These are phyloP conservation scores for Campopleginae sp. DNA, from an alignment of 2,888 invertebrate species.

Conservation along the genomic window DNA sequence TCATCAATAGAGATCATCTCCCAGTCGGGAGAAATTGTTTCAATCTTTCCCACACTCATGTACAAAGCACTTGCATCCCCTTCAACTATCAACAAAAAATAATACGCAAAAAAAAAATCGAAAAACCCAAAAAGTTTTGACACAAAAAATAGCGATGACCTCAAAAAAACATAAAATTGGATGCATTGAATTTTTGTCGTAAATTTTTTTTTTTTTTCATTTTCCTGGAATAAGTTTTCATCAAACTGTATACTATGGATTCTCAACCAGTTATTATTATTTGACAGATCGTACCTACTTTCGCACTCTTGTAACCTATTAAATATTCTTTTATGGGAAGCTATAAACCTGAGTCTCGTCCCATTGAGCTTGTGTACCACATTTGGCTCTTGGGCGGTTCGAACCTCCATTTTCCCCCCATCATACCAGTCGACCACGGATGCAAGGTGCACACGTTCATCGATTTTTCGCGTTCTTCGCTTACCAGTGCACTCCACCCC, in stretches of 20 bases:
- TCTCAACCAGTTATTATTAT: not conserved
- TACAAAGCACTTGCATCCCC: not conserved
- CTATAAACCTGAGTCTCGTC: not conserved
- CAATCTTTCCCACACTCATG: not conserved
- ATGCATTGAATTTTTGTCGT: no score
- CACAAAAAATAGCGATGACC: no score
- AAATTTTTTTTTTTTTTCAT: not conserved
- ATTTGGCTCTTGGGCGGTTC: slow-evolving; percentile 40
- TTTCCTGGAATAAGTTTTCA: not conserved
- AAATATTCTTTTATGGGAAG: not conserved
- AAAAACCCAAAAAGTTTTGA: not conserved
- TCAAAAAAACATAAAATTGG: no score
- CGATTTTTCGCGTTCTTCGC: slow-evolving; percentile 58
- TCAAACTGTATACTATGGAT: not conserved
- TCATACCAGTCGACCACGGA: slow-evolving; percentile 3
- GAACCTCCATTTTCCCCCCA: slow-evolving; percentile 35
- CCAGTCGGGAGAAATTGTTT: not conserved
- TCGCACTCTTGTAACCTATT: not conserved
- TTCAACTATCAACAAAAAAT: not conserved
- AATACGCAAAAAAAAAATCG: not conserved
- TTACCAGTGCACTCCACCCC: slow-evolving; percentile 7
- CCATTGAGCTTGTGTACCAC: slow-evolving; percentile 14
- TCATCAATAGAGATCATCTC: no score
- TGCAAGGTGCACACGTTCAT: slow-evolving; percentile 60
- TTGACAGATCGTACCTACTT: not conserved